Percentiles rank a stretch among this genome's conserved stretches.
Evolutionary conservation across 2,797 vertebrate genomes (phyloP).

Genomic region (Apogon hyalosoma): DNA sequence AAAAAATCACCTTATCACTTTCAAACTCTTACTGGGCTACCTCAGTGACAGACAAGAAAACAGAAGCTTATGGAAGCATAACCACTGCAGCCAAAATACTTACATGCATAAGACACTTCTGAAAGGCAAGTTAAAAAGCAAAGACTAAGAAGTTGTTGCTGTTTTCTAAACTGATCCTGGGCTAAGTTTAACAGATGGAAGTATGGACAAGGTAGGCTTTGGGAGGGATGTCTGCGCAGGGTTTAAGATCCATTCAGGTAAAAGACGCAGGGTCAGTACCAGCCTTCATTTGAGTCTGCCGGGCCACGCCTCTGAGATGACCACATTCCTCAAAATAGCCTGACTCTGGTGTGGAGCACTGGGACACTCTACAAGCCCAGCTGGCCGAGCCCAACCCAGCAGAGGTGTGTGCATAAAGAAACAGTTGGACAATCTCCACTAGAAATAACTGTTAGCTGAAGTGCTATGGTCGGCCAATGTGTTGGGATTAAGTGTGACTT

Average conservation of each 20-base stretch:
- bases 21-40: not conserved
- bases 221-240: constrained; percentile 44
- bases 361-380: constrained; percentile 38
- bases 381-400: constrained; percentile 54
- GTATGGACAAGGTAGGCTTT: constrained; percentile 23
- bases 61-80: not conserved
- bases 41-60: not conserved
- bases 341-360: constrained; percentile 24
- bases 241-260: constrained; percentile 65
- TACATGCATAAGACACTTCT: not conserved
- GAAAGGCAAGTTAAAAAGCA: constrained; percentile 17
- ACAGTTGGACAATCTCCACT: constrained; percentile 31
- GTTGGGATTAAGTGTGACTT: constrained; percentile 75
- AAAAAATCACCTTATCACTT: not conserved
- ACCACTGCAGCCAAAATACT: not conserved
- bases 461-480: constrained; percentile 37
- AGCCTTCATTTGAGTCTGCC: constrained; percentile 56
- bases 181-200: constrained; percentile 53
- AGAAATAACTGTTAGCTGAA: constrained; percentile 34
- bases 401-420: constrained; percentile 46
- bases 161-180: constrained; percentile 50
- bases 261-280: constrained; percentile 44
- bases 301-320: constrained; percentile 59
- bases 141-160: constrained; percentile 20
- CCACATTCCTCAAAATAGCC: constrained; percentile 72